phyloP scores from a whole-genome alignment of 2,797 vertebrate genomes.

The Bufotes viridis region DNA sequence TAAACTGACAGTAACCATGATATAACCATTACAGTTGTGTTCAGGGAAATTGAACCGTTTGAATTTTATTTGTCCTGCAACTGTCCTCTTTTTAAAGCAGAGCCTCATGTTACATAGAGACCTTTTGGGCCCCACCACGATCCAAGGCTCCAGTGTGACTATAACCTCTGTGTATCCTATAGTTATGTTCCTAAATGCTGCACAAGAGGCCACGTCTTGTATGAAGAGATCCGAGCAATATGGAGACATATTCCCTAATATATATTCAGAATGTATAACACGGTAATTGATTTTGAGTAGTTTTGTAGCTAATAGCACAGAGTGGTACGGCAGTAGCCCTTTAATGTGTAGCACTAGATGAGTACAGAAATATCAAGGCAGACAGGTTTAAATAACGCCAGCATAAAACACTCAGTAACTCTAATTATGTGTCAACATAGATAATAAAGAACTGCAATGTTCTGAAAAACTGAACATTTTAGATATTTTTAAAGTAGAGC shows the following conservation, averaged over 20 bases:
- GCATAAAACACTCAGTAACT: slow-evolving; percentile 16
- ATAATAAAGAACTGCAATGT: slow-evolving; percentile 32
- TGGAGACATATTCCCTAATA: not conserved
- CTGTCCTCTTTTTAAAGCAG: no score
- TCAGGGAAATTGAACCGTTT: no score
- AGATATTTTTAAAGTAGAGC: slow-evolving; percentile 37
- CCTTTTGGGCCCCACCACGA: no score
- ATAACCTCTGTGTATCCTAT: not conserved
- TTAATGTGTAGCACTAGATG: slow-evolving; percentile 17
- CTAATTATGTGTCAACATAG: slow-evolving; percentile 48
- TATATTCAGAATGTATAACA: not conserved
- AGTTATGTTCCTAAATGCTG: no score
- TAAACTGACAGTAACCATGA: no score
- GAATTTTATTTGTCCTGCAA: no score
- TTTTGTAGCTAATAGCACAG: not conserved
- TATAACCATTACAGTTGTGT: no score
- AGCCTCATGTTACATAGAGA: no score
- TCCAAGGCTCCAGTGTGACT: not conserved
- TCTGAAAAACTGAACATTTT: slow-evolving; percentile 27
- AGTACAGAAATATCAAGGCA: slow-evolving; percentile 5
- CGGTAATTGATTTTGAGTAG: not conserved
- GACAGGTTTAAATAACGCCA: slow-evolving; percentile 33
- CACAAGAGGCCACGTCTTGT: not conserved
- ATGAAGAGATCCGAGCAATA: not conserved
- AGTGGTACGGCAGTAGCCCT: not conserved